A percentile compares a stretch with the other conserved stretches of the same genome.
phyloP scores from a whole-genome alignment of 2,888 invertebrate genomes.

The Stramonita haemastoma region DNA sequence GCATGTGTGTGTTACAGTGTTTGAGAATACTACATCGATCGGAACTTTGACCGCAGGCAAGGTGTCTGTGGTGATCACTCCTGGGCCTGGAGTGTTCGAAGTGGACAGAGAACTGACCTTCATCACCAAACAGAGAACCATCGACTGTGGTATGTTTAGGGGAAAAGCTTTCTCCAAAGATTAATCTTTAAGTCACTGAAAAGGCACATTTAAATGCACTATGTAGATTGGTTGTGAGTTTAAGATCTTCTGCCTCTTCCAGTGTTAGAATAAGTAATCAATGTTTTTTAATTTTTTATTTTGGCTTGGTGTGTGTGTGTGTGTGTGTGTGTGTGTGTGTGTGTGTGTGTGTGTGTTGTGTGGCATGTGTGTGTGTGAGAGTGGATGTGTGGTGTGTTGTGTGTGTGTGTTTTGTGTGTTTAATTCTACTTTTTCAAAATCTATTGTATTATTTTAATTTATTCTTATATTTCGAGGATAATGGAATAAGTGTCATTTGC shows the following conservation, averaged over 20 bases:
- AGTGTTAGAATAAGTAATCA: not conserved
- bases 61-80: constrained; percentile 97
- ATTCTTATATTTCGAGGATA: too few species aligned
- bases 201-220: not conserved
- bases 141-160: constrained; percentile 89
- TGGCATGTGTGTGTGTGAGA: too few species aligned
- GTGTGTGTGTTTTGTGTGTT: too few species aligned
- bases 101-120: constrained; percentile 97
- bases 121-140: constrained; percentile 98
- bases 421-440: too few species aligned
- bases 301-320: too few species aligned
- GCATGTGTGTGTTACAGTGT: constrained; percentile 82
- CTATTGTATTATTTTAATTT: too few species aligned
- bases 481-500: too few species aligned
- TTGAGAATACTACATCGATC: constrained; percentile 98
- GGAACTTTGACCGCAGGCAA: constrained; percentile 99
- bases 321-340: too few species aligned
- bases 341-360: too few species aligned
- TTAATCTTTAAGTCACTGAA: not conserved
- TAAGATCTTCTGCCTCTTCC: not conserved
- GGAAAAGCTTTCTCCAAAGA: not conserved
- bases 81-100: constrained; percentile 98
- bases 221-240: too few species aligned
- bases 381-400: too few species aligned
- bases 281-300: too few species aligned